phyloP scores from a whole-genome alignment of 2,888 invertebrate genomes.

The Archaeoteleia sp. region DNA sequence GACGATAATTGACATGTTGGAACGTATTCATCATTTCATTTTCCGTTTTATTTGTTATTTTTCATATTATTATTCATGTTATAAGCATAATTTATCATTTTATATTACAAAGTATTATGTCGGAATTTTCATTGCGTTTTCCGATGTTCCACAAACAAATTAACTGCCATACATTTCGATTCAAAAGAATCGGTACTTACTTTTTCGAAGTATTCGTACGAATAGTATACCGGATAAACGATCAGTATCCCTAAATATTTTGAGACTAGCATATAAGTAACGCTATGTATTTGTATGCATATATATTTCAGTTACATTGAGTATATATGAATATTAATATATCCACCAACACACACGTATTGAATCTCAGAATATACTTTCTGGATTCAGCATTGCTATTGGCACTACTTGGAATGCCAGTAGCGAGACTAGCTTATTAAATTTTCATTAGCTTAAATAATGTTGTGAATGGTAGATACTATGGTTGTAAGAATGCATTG shows the following conservation, averaged over 20 bases:
- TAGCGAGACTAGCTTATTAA: slow-evolving; percentile 30
- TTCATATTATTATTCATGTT: slow-evolving; percentile 9
- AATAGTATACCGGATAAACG: slow-evolving; percentile 14
- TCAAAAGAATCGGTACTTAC: slow-evolving; percentile 38
- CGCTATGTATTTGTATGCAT: slow-evolving; percentile 28
- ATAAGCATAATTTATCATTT: slow-evolving; percentile 11
- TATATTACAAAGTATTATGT: slow-evolving; percentile 27
- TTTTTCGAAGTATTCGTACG: slow-evolving; percentile 19
- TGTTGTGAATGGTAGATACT: slow-evolving; percentile 32
- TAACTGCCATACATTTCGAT: slow-evolving; percentile 34
- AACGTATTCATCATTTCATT: neutral
- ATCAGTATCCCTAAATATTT: slow-evolving; percentile 7
- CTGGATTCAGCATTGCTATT: slow-evolving; percentile 24
- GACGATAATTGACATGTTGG: too few relatives aligned
- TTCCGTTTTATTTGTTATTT: too few relatives aligned
- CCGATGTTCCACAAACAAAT: slow-evolving; percentile 8
- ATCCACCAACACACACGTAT: slow-evolving; percentile 34
- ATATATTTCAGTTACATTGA: slow-evolving; percentile 7
- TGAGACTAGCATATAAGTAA: neutral
- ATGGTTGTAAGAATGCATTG: slow-evolving; percentile 46
- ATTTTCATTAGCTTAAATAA: slow-evolving; percentile 33
- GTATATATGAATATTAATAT: slow-evolving; percentile 9
- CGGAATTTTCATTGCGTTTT: neutral
- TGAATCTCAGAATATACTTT: slow-evolving; percentile 35
- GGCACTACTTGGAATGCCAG: slow-evolving; percentile 38